Evolutionary conservation across 2,888 invertebrate genomes (phyloP).

Genomic region (Dasysyrphus tricinctus): DNA sequence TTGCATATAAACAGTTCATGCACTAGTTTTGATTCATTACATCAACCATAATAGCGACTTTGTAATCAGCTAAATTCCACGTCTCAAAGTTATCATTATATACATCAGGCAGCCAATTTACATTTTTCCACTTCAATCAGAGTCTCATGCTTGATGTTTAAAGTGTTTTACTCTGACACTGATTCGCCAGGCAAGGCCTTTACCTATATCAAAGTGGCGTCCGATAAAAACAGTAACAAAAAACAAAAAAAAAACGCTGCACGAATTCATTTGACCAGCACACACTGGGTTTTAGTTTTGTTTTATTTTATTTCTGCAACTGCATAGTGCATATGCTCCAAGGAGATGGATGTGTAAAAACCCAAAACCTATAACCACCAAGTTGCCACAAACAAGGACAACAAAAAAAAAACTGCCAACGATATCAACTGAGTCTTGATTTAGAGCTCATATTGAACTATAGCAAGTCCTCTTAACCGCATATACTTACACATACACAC

Average conservation of each 20-base stretch:
- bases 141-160: constrained; percentile 67
- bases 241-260: constrained; percentile 61
- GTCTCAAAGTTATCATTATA: constrained; percentile 69
- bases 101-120: constrained; percentile 68
- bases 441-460: constrained; percentile 46
- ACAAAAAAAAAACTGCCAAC: constrained; percentile 20
- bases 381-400: constrained; percentile 32
- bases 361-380: constrained; percentile 47
- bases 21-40: constrained; percentile 62
- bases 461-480: constrained; percentile 18
- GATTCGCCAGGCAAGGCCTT: constrained; percentile 62
- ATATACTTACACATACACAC: neutral
- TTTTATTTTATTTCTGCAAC: constrained; percentile 43
- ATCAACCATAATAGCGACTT: constrained; percentile 16
- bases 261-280: constrained; percentile 51
- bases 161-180: constrained; percentile 75
- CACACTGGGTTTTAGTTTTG: constrained; percentile 12
- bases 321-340: constrained; percentile 18
- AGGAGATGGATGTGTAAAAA: constrained; percentile 38
- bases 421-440: constrained; percentile 49
- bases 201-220: constrained; percentile 66
- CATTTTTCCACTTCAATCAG: constrained; percentile 75
- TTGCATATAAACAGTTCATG: constrained; percentile 53
- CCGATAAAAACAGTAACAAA: constrained; percentile 52
- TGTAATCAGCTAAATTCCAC: constrained; percentile 66